phyloP scores from a whole-genome alignment of 1,140 invertebrate species.

The Anastrepha obliqua region DNA sequence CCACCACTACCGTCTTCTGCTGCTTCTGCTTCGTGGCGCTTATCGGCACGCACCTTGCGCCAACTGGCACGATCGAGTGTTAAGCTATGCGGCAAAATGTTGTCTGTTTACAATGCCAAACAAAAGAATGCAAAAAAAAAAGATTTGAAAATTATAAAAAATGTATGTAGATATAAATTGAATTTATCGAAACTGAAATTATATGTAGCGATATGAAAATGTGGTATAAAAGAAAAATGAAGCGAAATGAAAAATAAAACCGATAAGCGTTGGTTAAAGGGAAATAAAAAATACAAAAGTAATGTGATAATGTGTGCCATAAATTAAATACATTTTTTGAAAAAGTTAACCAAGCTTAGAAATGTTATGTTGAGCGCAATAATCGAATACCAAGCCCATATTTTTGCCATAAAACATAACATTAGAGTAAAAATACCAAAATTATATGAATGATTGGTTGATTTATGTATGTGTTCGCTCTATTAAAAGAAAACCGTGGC shows the following conservation, averaged over 20 bases:
- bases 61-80: constrained; percentile 53
- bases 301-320: too few relatives aligned
- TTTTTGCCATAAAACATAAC: too few relatives aligned
- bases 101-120: constrained; percentile 59
- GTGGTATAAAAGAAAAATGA: not conserved
- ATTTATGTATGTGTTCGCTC: too few relatives aligned
- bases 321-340: too few relatives aligned
- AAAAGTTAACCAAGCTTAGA: too few relatives aligned
- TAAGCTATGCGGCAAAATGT: constrained; percentile 56
- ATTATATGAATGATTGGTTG: too few relatives aligned
- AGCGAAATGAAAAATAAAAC: not conserved
- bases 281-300: not conserved
- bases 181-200: constrained; percentile 13
- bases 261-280: not conserved
- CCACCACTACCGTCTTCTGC: not conserved
- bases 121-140: constrained; percentile 61
- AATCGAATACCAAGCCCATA: not conserved
- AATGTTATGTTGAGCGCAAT: not conserved
- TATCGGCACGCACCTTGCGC: constrained; percentile 25
- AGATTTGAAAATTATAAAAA: constrained; percentile 55
- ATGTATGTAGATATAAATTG: constrained; percentile 23
- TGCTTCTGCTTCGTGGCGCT: not conserved
- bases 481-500: too few relatives aligned
- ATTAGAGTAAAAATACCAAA: too few relatives aligned
- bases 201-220: not conserved